phyloP scores from a whole-genome alignment of 1,140 invertebrate genomes.

The Lethrus apterus region DNA sequence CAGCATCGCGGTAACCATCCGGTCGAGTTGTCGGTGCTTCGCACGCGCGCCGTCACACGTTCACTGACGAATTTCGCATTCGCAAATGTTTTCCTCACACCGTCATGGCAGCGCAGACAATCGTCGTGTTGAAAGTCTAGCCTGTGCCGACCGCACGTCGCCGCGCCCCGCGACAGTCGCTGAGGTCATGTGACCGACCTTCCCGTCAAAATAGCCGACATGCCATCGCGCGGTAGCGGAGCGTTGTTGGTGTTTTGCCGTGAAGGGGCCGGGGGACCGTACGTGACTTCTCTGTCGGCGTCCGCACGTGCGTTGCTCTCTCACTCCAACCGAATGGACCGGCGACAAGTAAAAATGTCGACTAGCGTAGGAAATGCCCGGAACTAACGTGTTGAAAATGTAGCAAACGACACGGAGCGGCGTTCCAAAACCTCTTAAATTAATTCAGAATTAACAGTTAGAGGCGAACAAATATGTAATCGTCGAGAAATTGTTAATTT shows the following conservation, averaged over 20 bases:
- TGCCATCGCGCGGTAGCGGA: conserved; percentile 35
- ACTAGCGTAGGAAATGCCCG: too few species aligned
- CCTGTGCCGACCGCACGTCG: conserved; percentile 21
- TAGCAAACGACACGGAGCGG: too few species aligned
- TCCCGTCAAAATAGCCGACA: conserved; percentile 69
- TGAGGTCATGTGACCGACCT: conserved; percentile 54
- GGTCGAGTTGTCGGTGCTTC: conserved; percentile 31
- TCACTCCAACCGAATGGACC: conserved; percentile 11
- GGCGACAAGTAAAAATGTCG: too few species aligned
- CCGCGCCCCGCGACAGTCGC: conserved; percentile 28
- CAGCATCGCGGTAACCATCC: conserved; percentile 22
- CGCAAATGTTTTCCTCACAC: conserved; percentile 18
- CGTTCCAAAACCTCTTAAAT: too few species aligned
- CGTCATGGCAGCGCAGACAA: conserved; percentile 18
- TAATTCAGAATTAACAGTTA: too few species aligned
- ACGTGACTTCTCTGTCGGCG: conserved; percentile 12
- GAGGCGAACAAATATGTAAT: too few species aligned
- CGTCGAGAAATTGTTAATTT: too few species aligned
- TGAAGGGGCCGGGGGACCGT: conserved; percentile 2
- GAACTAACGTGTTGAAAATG: too few species aligned
- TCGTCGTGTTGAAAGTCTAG: conserved; percentile 31
- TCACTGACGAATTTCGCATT: conserved; percentile 15
- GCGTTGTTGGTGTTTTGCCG: background rate
- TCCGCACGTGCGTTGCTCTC: conserved; percentile 25
- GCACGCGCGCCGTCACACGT: background rate